These are phyloP conservation scores for Dinothrombium tinctorium DNA, from an alignment of 1,140 invertebrate genomes.

Conservation along the genomic window DNA sequence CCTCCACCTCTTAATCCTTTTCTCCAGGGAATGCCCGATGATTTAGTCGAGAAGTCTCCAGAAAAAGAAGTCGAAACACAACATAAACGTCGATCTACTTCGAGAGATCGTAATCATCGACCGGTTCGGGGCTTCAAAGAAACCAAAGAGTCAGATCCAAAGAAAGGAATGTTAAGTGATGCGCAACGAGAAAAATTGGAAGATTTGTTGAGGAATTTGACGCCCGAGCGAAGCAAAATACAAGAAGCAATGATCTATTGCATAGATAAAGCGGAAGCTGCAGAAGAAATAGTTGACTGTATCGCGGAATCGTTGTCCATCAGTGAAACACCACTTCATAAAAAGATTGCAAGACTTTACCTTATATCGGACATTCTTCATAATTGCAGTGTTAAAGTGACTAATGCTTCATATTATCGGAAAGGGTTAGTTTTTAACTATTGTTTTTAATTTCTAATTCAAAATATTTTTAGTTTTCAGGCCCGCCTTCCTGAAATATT, in stretches of 20 bases:
- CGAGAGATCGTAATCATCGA: neutral
- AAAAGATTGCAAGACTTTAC: conserved; percentile 81
- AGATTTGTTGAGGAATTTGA: conserved; percentile 62
- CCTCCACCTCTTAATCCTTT: conserved; percentile 82
- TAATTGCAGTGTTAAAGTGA: conserved; percentile 84
- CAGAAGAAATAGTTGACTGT: conserved; percentile 82
- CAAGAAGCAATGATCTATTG: conserved; percentile 96
- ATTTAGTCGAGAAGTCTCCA: conserved; percentile 21
- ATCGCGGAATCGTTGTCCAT: conserved; percentile 60
- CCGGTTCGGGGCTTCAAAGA: conserved; percentile 16
- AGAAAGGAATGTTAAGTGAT: conserved; percentile 47
- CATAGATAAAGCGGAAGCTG: conserved; percentile 89
- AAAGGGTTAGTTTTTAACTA: conserved; percentile 37
- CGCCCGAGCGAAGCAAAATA: conserved; percentile 57
- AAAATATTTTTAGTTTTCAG: conserved; percentile 67
- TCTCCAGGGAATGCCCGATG: conserved; percentile 40
- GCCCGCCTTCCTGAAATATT: conserved; percentile 62
- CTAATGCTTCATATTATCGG: conserved; percentile 88
- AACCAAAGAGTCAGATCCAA: neutral
- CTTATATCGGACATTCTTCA: conserved; percentile 90
- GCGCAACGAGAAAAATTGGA: conserved; percentile 75
- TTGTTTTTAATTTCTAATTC: neutral
- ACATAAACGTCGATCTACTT: neutral
- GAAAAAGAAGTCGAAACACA: neutral
- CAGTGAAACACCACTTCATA: conserved; percentile 48